Evolutionary conservation across 2,113 vertebrate genomes (phyloP).

Genomic region (Herpetotheres cachinnans): DNA sequence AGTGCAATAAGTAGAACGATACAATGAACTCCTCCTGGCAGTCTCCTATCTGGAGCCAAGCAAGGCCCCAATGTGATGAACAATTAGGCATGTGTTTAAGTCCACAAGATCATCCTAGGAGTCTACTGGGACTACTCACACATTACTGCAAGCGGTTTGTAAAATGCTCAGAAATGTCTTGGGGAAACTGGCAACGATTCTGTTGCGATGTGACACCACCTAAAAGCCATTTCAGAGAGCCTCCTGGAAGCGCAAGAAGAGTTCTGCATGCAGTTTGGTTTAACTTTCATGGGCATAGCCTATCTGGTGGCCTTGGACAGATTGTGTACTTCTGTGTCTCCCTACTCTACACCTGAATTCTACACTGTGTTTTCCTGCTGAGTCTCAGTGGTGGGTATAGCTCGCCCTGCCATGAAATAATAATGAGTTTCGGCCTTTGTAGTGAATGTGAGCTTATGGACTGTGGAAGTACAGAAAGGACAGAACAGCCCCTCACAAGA

Average conservation of each 20-base stretch:
- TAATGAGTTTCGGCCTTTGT: background rate
- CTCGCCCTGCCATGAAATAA: background rate
- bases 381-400: background rate
- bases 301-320: background rate
- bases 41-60: background rate
- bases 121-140: background rate
- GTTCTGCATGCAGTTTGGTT: background rate
- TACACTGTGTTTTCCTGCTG: background rate
- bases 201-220: background rate
- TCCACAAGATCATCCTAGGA: background rate
- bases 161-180: background rate
- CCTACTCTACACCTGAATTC: background rate
- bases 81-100: background rate
- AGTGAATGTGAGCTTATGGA: background rate
- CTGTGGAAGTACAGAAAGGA: background rate
- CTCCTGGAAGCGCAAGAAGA: background rate
- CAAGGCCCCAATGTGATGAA: background rate
- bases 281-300: background rate
- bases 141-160: background rate
- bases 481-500: background rate
- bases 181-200: background rate
- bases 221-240: background rate
- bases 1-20: background rate
- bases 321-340: background rate
- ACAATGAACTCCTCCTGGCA: conserved; percentile 28